Conservation (phyloP, 1,140 invertebrate species). For the Luehdorfia chinensis region DNA sequence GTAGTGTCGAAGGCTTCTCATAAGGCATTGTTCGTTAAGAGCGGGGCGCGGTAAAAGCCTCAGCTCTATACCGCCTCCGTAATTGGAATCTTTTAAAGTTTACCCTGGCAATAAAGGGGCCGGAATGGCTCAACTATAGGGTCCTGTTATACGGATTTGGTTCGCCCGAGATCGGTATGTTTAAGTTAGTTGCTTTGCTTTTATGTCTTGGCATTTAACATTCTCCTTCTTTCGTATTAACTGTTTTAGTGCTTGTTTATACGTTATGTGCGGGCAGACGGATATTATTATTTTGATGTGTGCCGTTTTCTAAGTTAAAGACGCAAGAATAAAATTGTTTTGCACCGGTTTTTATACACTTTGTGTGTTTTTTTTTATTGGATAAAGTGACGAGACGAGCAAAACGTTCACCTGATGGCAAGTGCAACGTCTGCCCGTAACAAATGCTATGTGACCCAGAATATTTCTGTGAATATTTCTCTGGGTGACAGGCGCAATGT, state of each 20-base stretch:
- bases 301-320: no score
- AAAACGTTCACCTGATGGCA: no score
- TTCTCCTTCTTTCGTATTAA: slow-evolving; percentile 10
- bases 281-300: no score
- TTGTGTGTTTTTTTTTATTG: no score
- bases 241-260: slow-evolving; percentile 11
- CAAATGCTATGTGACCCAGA: no score
- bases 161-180: not conserved
- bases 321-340: no score
- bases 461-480: no score
- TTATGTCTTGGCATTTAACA: slow-evolving; percentile 9
- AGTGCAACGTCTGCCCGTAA: no score
- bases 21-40: slow-evolving; percentile 51
- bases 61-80: slow-evolving; percentile 23
- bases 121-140: slow-evolving; percentile 31
- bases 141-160: slow-evolving; percentile 6
- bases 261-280: not conserved
- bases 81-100: slow-evolving; percentile 73
- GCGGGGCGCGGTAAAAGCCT: slow-evolving; percentile 23
- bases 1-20: slow-evolving; percentile 42
- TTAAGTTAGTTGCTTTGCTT: slow-evolving; percentile 11
- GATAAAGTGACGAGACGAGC: no score
- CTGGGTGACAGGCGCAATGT: no score
- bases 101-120: slow-evolving; percentile 53
- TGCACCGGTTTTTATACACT: no score